Base-by-base conservation (phyloP, 2,888 invertebrate species). In the Ophraella communa region DNA sequence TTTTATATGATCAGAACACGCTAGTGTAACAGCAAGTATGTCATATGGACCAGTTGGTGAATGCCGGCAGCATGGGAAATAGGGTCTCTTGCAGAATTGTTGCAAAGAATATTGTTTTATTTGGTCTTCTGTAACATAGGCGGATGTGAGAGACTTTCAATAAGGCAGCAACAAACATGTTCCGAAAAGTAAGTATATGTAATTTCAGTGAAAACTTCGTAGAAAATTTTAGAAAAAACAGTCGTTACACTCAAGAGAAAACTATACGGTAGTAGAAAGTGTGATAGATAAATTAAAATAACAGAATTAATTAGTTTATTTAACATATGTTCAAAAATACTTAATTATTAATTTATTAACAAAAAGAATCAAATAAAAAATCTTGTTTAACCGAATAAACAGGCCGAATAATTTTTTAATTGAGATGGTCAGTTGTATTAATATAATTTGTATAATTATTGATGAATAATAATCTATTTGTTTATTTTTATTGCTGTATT, bases 21-120 rank as follows among this genome's bases (percentile, higher is more conserved):
- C 60, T 42, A 68, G 70, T 64, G 47, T 61, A 65, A 67, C 64
- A 44, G 65, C 78, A 79, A 81, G 80, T 81, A 73, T 81, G 81
- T 81, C 81, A 77, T 75, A 78, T 81, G 80, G 81, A 81, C 81
- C 81, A 80, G 82, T 79, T 80, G 70, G 52, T 52, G 60, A 53
- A 52, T 59, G 60, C 44, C 59, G 42, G n/a, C 72, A 73, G 71
- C 74, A 65, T 69, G 71, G 72, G 80, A 81, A 81, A 77, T 80
- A 80, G 80, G 80, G 81, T 81, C 68, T 67, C 64, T 64, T 53
- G 66, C 58, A 57, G 62, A 63, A 64, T 55, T 66, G 61, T 64
- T 66, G 68, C 64, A 53, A 57, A 70, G 69, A 65, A 65, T 64
- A 59, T 62, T 65, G 58, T 62, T 76, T 73, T 59, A 67, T 66